A percentile compares a stretch with the other conserved stretches of the same genome.
These are phyloP conservation scores for Enteromius afrohamiltoni DNA, from an alignment of 2,797 vertebrate species.

Conservation along the genomic window DNA sequence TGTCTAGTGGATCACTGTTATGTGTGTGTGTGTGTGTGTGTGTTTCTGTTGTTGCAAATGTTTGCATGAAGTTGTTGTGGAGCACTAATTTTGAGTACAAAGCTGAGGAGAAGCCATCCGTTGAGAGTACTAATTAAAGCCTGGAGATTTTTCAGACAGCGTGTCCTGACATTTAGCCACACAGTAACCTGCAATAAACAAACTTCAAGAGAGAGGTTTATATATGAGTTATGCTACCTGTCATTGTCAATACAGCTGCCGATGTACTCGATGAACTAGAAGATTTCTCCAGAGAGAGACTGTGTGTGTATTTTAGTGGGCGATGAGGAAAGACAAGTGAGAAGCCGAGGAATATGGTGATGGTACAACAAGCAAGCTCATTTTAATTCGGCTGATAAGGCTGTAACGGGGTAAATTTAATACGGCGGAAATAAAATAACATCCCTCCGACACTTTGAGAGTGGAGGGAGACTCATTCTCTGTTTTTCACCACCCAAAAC, in stretches of 20 bases:
- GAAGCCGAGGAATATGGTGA: constrained; percentile 22
- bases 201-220: constrained; percentile 10
- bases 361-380: constrained; percentile 31
- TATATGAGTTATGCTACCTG: constrained; percentile 4
- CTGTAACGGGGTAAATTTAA: constrained; percentile 34
- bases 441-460: constrained; percentile 20
- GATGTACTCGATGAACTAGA: constrained; percentile 13
- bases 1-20: not conserved
- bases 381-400: constrained; percentile 41
- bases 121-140: constrained; percentile 35
- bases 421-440: constrained; percentile 26
- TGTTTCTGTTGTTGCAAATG: not conserved
- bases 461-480: not conserved
- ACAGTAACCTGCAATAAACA: constrained; percentile 32
- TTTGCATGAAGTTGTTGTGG: constrained; percentile 5
- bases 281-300: constrained; percentile 14
- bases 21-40: not conserved
- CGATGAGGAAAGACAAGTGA: constrained; percentile 2
- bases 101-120: not conserved
- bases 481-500: constrained; percentile 24
- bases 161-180: constrained; percentile 15
- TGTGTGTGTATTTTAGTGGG: not conserved
- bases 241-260: constrained; percentile 20
- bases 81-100: constrained; percentile 32
- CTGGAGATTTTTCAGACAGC: constrained; percentile 26